phyloP scores from a whole-genome alignment of 2,113 vertebrate species.

The Haliaeetus leucogaster region DNA sequence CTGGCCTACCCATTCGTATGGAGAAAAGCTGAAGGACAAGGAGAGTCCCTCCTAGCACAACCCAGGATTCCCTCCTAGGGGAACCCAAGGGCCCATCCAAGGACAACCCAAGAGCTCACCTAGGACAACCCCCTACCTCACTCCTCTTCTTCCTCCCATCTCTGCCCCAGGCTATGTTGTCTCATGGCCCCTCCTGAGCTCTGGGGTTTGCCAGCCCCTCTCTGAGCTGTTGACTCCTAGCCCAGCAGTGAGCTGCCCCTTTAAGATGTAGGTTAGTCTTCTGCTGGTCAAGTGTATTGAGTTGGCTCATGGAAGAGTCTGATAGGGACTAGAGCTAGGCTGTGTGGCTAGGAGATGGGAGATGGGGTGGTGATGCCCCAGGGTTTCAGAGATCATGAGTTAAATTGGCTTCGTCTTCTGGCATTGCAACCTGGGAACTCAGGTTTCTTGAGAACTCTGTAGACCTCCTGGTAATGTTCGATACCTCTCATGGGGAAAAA shows the following conservation, averaged over 20 bases:
- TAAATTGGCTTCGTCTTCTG: background rate
- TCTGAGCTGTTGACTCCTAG: background rate
- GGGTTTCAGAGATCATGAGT: background rate
- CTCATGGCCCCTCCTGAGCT: background rate
- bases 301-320: background rate
- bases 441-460: background rate
- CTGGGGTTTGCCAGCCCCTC: background rate
- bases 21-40: background rate
- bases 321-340: background rate
- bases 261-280: background rate
- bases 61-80: background rate
- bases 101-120: background rate
- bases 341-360: background rate
- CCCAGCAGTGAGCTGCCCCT: background rate
- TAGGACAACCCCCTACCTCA: background rate
- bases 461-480: background rate
- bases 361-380: background rate
- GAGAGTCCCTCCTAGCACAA: background rate
- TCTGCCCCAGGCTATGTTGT: background rate
- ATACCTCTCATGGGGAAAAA: background rate
- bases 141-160: background rate
- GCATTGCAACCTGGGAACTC: background rate
- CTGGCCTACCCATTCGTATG: accelerated
- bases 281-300: background rate
- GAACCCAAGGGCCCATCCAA: background rate